Conservation (phyloP, 2,113 vertebrate species). For the Vidua macroura region DNA sequence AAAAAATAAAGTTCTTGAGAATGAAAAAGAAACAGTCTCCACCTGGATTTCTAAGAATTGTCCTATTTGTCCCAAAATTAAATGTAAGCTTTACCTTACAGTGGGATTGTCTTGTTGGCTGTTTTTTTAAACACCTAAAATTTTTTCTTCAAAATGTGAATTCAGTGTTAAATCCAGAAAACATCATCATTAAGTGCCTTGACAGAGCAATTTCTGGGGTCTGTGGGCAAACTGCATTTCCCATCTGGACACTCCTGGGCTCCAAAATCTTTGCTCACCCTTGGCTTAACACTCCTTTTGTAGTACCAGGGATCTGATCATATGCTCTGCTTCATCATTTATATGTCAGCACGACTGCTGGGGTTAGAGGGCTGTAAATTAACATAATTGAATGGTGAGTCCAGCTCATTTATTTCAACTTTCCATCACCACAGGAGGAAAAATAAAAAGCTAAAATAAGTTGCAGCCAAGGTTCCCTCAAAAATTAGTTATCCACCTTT, state of each 20-base stretch:
- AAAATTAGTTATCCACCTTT: constrained; percentile 6
- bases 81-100: not conserved
- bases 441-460: constrained; percentile 12
- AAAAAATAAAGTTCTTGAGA: not conserved
- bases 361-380: constrained; percentile 38
- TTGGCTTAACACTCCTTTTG: not conserved
- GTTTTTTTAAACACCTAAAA: not conserved
- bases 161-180: not conserved
- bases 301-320: constrained; percentile 12
- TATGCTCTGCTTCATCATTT: constrained; percentile 38
- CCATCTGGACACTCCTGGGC: not conserved
- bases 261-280: constrained; percentile 12
- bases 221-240: not conserved
- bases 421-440: not conserved
- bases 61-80: not conserved
- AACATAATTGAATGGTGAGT: constrained; percentile 41
- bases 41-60: not conserved
- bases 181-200: not conserved
- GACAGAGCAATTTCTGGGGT: not conserved
- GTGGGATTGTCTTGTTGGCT: not conserved
- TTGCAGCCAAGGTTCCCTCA: not conserved
- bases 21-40: not conserved
- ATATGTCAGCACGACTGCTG: constrained; percentile 18
- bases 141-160: not conserved
- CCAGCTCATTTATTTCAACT: constrained; percentile 33